phyloP scores from a whole-genome alignment of 2,888 invertebrate genomes.

The Volucella zonaria region DNA sequence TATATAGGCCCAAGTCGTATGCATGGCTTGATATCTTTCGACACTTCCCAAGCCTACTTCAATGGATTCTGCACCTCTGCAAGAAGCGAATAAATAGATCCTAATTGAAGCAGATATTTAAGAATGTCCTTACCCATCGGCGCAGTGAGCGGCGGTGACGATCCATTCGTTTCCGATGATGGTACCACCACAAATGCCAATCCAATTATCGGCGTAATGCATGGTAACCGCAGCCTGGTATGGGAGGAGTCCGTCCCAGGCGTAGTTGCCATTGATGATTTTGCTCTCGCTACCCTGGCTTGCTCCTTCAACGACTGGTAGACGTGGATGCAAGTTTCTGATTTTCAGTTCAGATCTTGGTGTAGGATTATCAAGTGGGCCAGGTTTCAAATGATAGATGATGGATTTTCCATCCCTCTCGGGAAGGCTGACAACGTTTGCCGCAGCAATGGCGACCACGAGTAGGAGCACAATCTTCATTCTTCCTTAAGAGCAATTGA shows the following conservation, averaged over 20 bases:
- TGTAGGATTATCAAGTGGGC: too few relatives aligned
- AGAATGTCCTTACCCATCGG: slow-evolving; percentile 75
- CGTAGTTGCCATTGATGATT: slow-evolving; percentile 18
- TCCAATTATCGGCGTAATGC: slow-evolving; percentile 39
- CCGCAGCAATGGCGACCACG: too few relatives aligned
- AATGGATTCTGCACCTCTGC: too few relatives aligned
- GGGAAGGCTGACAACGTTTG: too few relatives aligned
- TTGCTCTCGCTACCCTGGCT: too few relatives aligned
- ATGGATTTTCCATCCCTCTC: too few relatives aligned
- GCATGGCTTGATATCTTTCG: slow-evolving; percentile 37
- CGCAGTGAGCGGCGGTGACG: slow-evolving; percentile 79
- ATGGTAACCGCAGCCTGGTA: slow-evolving; percentile 78
- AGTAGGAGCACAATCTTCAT: too few relatives aligned
- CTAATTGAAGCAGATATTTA: neutral
- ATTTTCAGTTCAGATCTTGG: too few relatives aligned
- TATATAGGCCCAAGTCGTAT: neutral
- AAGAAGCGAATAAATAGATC: neutral
- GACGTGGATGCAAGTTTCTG: too few relatives aligned
- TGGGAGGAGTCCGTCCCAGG: slow-evolving; percentile 74
- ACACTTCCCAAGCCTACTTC: neutral
- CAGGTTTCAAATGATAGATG: too few relatives aligned
- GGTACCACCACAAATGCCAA: slow-evolving; percentile 79
- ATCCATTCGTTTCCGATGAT: slow-evolving; percentile 76
- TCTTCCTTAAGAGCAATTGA: too few relatives aligned
- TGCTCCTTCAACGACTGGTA: too few relatives aligned